phyloP scores from a whole-genome alignment of 2,113 vertebrate species.

The Boleophthalmus pectinirostris region DNA sequence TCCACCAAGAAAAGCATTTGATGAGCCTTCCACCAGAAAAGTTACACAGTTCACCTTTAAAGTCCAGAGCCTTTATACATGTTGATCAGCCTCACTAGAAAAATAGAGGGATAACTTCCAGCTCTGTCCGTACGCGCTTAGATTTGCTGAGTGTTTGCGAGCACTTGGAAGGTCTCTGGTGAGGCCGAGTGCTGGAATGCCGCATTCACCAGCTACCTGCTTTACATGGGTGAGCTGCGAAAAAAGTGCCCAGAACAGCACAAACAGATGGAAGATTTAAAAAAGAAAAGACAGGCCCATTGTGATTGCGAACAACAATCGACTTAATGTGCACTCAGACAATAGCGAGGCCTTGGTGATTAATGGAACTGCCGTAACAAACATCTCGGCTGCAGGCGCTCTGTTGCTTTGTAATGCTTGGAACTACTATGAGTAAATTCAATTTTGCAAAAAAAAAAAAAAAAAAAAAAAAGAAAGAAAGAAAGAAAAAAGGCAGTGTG shows the following conservation, averaged over 20 bases:
- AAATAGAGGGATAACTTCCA: neutral
- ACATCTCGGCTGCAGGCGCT: slow-evolving; percentile 1
- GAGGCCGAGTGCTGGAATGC: slow-evolving; percentile 4
- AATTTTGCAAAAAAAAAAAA: neutral
- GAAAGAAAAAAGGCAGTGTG: neutral
- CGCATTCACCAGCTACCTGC: slow-evolving; percentile 7
- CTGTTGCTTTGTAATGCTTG: slow-evolving; percentile 3
- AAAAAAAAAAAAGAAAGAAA: too few relatives aligned
- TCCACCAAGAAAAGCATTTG: too few relatives aligned
- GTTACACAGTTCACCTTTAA: too few relatives aligned
- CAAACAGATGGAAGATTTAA: slow-evolving; percentile 12
- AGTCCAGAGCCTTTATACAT: neutral
- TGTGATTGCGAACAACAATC: slow-evolving; percentile 15
- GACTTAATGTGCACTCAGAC: slow-evolving; percentile 16
- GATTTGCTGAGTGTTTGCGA: slow-evolving; percentile 32
- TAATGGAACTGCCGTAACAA: slow-evolving; percentile 12
- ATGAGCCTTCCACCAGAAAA: too few relatives aligned
- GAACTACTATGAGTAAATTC: slow-evolving; percentile 8
- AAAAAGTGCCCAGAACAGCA: slow-evolving; percentile 19
- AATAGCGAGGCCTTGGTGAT: slow-evolving; percentile 8
- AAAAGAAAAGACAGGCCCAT: slow-evolving; percentile 12
- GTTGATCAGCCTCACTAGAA: neutral
- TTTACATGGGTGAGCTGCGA: slow-evolving; percentile 24
- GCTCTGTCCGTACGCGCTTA: neutral
- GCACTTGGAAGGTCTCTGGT: slow-evolving; percentile 11